These are phyloP conservation scores for Rallus crepitans DNA, from an alignment of 2,797 vertebrate genomes.

Conservation along the genomic window DNA sequence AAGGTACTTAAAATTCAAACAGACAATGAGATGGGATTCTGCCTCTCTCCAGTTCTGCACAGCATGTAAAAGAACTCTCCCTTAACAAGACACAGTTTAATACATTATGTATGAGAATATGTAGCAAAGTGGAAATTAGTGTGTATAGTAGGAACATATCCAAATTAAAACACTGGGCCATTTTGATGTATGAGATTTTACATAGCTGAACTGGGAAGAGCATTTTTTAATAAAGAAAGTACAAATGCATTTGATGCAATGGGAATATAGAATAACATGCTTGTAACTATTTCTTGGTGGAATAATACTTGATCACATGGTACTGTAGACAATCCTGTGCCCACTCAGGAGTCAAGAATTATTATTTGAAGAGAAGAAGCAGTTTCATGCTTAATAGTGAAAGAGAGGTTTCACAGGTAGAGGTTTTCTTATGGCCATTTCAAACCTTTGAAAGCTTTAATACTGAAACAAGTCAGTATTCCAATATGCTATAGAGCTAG, in stretches of 20 bases:
- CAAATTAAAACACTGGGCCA: background rate
- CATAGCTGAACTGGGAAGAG: background rate
- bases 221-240: background rate
- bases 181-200: constrained; percentile 3
- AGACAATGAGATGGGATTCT: background rate
- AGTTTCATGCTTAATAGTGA: background rate
- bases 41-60: background rate
- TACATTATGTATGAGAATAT: constrained; percentile 39
- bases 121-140: background rate
- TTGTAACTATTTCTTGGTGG: background rate
- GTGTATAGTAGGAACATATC: background rate
- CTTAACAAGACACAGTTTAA: background rate
- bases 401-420: background rate
- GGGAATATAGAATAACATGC: background rate
- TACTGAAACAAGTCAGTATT: background rate
- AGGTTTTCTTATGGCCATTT: background rate
- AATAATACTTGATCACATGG: background rate
- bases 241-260: background rate
- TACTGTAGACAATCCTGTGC: background rate
- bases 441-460: background rate
- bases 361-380: background rate
- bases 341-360: background rate
- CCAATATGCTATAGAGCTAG: background rate
- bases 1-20: constrained; percentile 36
- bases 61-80: background rate